Evolutionary conservation across 1,140 invertebrate species (phyloP), one percentile per base, ranked within the genome.

Genomic region (Ganaspis sp.): DNA sequence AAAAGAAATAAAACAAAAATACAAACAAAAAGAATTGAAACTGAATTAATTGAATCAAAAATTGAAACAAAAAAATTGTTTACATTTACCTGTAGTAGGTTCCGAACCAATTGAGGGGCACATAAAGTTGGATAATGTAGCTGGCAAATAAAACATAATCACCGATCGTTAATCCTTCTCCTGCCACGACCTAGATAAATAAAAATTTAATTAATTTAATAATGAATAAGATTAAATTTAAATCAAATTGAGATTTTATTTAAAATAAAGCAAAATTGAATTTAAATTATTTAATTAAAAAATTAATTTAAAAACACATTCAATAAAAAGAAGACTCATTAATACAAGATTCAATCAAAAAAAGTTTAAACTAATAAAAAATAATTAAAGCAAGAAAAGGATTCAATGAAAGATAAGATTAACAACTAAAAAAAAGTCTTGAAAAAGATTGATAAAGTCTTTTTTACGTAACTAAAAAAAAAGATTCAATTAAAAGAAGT

Each of bases 41-140:
- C 29, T 40, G 12, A 4, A 12, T 40, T 40, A 40, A 40, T 40
- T 11, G 4, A 40, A 40, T 40, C 1, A 40, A 40, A 15, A 71
- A 17, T 40, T 71, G 40, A 74, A 53, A 40, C 1, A 40, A 9
- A 40, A 40, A 40, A 40, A 40, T 45, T 45, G 12, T 45, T 45
- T 54, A 42, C 26, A 38, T 21, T 15, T 75, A 97, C 96, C 97
- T 95, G 86, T 99, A 99, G 89, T 98, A 98, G n/a, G 98, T 99
- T 17, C 98, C 98, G 88, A 99, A 98, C 95, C 96, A 99, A 91
- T 99, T 99, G 1, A 99, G 90, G 0, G 98, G 98, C 21, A 96
- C 95, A 87, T 99, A 99, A n/a, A 99, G 90, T 88, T 99, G 98
- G 69, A 97, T 94, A n/a, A 99, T 96, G 84, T 99, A 99, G 17